Base-by-base conservation (phyloP, 2,888 invertebrate species). In the Agrochola lychnidis region DNA sequence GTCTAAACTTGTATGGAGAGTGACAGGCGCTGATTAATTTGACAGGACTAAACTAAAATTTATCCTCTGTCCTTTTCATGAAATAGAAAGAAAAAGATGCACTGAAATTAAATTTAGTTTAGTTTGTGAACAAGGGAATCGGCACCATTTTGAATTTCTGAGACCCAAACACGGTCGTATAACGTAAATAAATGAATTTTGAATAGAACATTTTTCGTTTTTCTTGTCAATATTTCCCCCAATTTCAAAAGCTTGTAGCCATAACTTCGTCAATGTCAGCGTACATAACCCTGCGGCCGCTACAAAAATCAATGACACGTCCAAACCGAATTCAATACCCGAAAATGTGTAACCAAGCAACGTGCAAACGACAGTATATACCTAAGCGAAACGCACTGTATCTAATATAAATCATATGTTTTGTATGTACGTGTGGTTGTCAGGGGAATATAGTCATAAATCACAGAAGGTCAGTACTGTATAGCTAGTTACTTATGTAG, bases 311-410 rank as follows among this genome's bases (percentile, higher is more conserved):
- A 87, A 88, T 88, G 78, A 67, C 68, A 63, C 51, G 45, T 63
- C 22, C 10, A 45, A 53, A 36, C n/a, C 40, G 57, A 82, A 66
- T 75, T 86, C 89, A 78, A 90, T 89, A 89, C 85, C 85, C 85
- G 82, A 87, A 83, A 91, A 87, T 83, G 79, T 82, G 93, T 93
- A 80, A 79, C 93, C 72, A 86, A 84, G 93, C 93, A 93, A 93
- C 93, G 81, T 57, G 25, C 78, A 83, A 85, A 85, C 81, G 79
- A 76, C 79, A 83, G 62, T 83, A 90, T 90, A 90, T 83, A 85
- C 59, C 80, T 70, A 85, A 80, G 79, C 71, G 80, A 84, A 91
- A 93, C 92, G 92, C 92, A 92, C 88, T 79, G 87, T 84, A 83
- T 80, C 86, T 85, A 88, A 83, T 86, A 91, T 91, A 92, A 91